These are phyloP conservation scores for Phalacrocorax pelagicus DNA, from an alignment of 2,113 vertebrate species.

Conservation along the genomic window DNA sequence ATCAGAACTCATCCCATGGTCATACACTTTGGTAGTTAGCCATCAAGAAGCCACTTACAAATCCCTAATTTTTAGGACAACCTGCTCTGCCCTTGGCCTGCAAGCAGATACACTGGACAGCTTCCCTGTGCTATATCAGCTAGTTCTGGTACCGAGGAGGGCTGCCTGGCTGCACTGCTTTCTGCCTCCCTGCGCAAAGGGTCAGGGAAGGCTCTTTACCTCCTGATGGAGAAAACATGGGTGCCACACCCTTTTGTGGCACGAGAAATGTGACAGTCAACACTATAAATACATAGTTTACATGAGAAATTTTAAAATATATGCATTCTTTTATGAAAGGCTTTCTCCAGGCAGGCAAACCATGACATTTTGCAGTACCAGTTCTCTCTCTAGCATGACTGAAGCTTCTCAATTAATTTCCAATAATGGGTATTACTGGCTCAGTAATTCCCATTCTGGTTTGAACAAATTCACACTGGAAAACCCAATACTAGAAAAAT, in stretches of 20 bases:
- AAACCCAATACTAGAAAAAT: background rate
- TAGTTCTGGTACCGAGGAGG: background rate
- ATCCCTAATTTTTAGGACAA: background rate
- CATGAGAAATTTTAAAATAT: background rate
- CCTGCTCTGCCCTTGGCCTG: background rate
- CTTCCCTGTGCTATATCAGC: background rate
- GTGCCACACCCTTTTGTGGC: background rate
- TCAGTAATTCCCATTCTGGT: background rate
- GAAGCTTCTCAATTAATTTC: background rate
- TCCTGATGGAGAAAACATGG: background rate
- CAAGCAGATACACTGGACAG: background rate
- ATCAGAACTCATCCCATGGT: background rate
- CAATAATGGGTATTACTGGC: background rate
- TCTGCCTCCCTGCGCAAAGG: background rate
- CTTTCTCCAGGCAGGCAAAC: background rate
- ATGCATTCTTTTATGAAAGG: background rate
- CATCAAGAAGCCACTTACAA: background rate
- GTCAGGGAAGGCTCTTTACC: background rate
- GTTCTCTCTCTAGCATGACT: background rate
- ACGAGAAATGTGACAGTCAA: background rate
- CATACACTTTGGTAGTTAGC: background rate
- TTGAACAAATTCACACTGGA: background rate
- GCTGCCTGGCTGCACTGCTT: background rate
- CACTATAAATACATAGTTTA: background rate
- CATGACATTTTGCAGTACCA: background rate